These are phyloP conservation scores for Oncorhynchus keta DNA, from an alignment of 2,113 vertebrate species.

Conservation along the genomic window DNA sequence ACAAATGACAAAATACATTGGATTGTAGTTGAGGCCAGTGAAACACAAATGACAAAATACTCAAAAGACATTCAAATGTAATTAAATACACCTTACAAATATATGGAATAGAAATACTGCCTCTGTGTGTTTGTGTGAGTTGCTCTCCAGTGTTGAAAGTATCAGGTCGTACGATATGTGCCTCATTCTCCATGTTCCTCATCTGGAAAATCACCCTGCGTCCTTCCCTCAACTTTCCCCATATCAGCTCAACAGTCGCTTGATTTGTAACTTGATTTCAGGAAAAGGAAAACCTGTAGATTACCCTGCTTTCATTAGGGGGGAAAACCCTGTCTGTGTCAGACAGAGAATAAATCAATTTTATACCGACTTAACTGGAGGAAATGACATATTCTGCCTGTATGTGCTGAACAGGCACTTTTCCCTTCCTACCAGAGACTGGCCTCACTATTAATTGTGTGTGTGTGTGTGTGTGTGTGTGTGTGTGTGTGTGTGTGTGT, in stretches of 20 bases:
- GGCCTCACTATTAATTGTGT: slow-evolving; percentile 80
- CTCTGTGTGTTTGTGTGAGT: slow-evolving; percentile 22
- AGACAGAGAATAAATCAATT: slow-evolving; percentile 84
- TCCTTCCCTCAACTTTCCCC: slow-evolving; percentile 70
- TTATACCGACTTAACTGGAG: slow-evolving; percentile 83
- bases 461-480: slow-evolving; percentile 48
- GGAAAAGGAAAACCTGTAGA: slow-evolving; percentile 77
- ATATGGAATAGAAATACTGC: slow-evolving; percentile 63
- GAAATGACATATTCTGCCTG: slow-evolving; percentile 82
- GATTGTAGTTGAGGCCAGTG: too few species aligned
- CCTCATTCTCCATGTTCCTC: slow-evolving; percentile 59
- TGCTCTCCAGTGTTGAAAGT: slow-evolving; percentile 31
- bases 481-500: slow-evolving; percentile 48
- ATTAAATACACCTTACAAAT: too few species aligned
- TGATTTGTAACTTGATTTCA: slow-evolving; percentile 82
- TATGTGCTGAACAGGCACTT: slow-evolving; percentile 81
- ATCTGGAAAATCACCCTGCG: slow-evolving; percentile 67
- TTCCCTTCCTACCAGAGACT: slow-evolving; percentile 75
- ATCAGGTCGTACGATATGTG: slow-evolving; percentile 31
- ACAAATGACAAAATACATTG: slow-evolving; percentile 46
- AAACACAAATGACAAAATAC: too few species aligned
- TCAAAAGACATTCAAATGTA: too few species aligned
- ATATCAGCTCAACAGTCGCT: slow-evolving; percentile 59
- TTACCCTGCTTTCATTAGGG: slow-evolving; percentile 76
- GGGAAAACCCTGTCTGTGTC: slow-evolving; percentile 71